Conservation (phyloP, 2,113 vertebrate species). For the Neodon shergylaensis region DNA sequence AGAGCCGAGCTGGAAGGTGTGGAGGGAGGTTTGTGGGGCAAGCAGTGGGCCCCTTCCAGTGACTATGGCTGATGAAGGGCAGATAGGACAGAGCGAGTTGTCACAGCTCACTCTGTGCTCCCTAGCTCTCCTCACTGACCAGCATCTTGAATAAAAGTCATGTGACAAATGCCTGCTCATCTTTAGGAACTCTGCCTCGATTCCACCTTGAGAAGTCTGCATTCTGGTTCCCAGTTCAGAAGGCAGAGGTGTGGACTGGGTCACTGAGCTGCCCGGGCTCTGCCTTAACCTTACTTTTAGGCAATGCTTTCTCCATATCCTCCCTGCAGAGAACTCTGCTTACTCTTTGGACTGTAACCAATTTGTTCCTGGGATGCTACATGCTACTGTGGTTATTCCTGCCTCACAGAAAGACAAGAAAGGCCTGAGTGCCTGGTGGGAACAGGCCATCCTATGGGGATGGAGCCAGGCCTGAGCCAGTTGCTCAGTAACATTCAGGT, state of each 20-base stretch:
- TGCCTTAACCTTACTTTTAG: slow-evolving; percentile 7
- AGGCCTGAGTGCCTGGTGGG: background rate
- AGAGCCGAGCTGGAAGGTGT: background rate
- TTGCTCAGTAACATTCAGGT: background rate
- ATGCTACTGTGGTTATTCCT: background rate
- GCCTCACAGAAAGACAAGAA: background rate
- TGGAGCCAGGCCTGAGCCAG: background rate
- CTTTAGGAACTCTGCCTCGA: background rate
- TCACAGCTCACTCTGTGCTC: background rate
- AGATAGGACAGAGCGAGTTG: background rate
- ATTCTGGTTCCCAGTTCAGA: background rate
- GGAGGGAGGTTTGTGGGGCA: background rate
- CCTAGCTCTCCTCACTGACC: background rate
- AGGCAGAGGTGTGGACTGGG: background rate
- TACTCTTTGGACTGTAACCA: background rate
- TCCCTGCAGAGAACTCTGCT: background rate
- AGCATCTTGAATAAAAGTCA: background rate
- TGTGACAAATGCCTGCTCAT: background rate
- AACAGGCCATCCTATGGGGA: no score
- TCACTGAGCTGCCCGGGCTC: slow-evolving; percentile 1
- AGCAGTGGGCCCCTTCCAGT: background rate
- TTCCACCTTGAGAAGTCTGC: background rate
- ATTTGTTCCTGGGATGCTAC: background rate
- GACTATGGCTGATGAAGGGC: background rate
- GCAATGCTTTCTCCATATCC: background rate